Percentiles rank a stretch among this genome's conserved stretches.
Evolutionary conservation across 2,888 invertebrate genomes (phyloP).

Genomic region (Nasonovia ribisnigri): DNA sequence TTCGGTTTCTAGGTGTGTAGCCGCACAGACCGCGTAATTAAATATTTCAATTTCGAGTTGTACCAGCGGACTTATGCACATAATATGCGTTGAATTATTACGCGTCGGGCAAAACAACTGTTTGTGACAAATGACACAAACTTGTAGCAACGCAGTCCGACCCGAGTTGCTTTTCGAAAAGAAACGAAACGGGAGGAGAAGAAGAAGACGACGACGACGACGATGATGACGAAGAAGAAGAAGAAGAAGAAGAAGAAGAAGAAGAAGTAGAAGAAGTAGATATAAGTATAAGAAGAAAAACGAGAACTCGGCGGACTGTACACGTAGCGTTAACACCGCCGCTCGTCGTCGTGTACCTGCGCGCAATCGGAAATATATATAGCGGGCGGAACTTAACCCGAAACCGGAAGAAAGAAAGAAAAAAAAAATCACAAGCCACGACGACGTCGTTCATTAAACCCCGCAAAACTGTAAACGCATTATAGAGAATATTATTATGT

Average conservation of each 20-base stretch:
- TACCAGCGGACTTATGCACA: background rate
- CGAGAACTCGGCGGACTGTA: background rate
- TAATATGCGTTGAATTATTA: background rate
- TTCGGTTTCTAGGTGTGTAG: background rate
- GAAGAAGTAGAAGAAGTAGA: background rate
- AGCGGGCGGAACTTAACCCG: background rate
- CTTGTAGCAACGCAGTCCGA: background rate
- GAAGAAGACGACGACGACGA: background rate
- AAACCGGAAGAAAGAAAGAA: background rate
- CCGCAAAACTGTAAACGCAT: background rate
- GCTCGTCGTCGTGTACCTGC: background rate
- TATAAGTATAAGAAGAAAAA: background rate
- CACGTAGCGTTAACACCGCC: background rate
- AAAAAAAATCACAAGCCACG: no score
- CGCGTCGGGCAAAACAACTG: background rate
- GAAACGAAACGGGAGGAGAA: background rate
- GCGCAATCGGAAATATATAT: conserved; percentile 25
- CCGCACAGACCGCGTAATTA: background rate
- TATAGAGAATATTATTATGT: background rate
- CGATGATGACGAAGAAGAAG: background rate
- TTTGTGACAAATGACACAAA: conserved; percentile 11
- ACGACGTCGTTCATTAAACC: background rate
- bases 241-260: background rate
- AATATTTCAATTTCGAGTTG: conserved; percentile 25
- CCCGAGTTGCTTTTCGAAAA: conserved; percentile 12